A percentile compares a stretch with the other conserved stretches of the same genome.
Conservation (phyloP, 2,797 vertebrate genomes). For the Ptychadena robeensis region DNA sequence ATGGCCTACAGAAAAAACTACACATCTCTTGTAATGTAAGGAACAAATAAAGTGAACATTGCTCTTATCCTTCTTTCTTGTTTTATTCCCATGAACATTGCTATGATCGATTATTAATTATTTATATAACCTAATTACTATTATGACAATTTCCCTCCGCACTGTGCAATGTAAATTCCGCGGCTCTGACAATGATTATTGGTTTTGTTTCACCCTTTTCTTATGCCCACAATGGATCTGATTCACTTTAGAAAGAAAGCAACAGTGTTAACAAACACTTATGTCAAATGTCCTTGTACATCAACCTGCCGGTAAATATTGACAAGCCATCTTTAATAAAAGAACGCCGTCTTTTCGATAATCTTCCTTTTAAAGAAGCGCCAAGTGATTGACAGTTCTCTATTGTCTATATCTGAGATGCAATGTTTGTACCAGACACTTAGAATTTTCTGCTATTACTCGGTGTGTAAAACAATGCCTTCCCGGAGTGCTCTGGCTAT, state of each 20-base stretch:
- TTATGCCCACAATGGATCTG: neutral
- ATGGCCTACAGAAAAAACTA: neutral
- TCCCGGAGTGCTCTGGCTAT: neutral
- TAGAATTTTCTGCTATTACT: neutral
- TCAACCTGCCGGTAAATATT: neutral
- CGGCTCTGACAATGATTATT: no score
- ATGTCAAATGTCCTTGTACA: neutral
- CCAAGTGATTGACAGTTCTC: neutral
- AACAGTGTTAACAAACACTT: neutral
- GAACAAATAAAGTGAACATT: neutral
- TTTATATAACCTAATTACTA: no score
- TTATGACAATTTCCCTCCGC: no score
- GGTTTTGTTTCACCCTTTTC: no score
- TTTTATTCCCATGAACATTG: no score
- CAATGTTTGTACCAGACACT: neutral
- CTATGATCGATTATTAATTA: no score
- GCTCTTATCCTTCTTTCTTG: neutral
- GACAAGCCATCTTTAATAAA: neutral
- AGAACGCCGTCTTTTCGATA: neutral
- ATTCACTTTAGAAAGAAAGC: neutral
- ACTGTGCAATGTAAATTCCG: no score
- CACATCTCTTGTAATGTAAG: neutral
- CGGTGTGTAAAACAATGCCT: neutral
- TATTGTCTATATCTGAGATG: conserved; percentile 6
- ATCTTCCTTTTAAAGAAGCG: neutral